Base-by-base conservation (phyloP, 2,797 vertebrate species). In the Molossus molossus region DNA sequence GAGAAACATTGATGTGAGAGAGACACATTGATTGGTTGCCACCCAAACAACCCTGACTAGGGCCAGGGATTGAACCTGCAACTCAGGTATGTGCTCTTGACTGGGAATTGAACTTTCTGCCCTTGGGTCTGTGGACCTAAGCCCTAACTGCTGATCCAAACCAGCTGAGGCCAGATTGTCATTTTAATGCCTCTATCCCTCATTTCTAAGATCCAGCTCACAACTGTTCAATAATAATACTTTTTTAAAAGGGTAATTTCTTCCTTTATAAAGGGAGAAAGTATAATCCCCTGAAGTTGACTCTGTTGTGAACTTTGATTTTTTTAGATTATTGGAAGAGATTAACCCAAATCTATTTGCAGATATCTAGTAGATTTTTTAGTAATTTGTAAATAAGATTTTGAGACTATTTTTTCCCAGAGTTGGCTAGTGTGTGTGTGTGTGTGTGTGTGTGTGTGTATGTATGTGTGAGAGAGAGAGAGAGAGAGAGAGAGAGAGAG, bases 321-420 rank as follows among this genome's bases (percentile, higher is more conserved):
- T 79, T 79, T 94, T 23, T 20, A 37, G 73, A 70, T 94, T 94
- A 84, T 53, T 89, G 14, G 37, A 94, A 88, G 57, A 84, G 8
- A 33, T 82, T 64, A 81, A 93, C 20, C 48, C 29, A 81, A 55
- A 62, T 87, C 33, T 20, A 73, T 79, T 92, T 81, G 29, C 29
- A 60, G 73, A 60, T 62, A 69, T 69, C 8, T 20, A 50, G 12
- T 45, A 75, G 72, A 86, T 75, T 82, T 82, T 75, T 75, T 27
- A 88, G 37, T 88, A 83, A 83, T 89, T 89, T 58, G 23, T 82
- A 75, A 82, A 58, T 14, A 45, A 67, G 29, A 65, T 82, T 94
- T 94, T 37, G 40, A 72, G 23, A 67, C 57, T 83, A 67, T 17
- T 50, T 89, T 81, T 82, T 37, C 40, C 29, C 29, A 75, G 17